Evolutionary conservation across 1,140 invertebrate genomes (phyloP).

Genomic region (Arion vulgaris): DNA sequence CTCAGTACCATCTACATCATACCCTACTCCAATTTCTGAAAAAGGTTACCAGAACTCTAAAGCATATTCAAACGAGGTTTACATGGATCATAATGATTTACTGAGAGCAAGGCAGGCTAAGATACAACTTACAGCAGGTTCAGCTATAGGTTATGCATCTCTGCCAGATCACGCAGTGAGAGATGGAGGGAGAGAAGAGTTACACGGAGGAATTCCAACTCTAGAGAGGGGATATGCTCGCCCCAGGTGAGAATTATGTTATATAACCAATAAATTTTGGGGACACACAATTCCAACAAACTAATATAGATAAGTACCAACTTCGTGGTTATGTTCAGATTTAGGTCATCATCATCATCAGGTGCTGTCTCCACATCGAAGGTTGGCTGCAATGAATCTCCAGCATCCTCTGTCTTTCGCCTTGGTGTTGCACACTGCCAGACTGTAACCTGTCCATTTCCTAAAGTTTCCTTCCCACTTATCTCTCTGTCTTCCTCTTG

Average conservation of each 20-base stretch:
- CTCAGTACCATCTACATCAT: not conserved
- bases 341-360: too few species aligned
- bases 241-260: constrained; percentile 55
- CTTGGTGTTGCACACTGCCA: too few species aligned
- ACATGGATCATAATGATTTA: constrained; percentile 66
- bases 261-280: not conserved
- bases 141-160: not conserved
- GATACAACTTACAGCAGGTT: not conserved
- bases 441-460: too few species aligned
- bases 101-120: constrained; percentile 41
- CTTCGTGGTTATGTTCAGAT: too few species aligned
- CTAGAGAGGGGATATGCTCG: constrained; percentile 42
- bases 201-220: constrained; percentile 20
- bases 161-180: not conserved
- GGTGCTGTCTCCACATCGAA: too few species aligned
- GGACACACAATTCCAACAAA: too few species aligned
- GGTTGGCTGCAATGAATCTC: too few species aligned
- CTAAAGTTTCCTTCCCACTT: too few species aligned
- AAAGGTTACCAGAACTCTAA: constrained; percentile 35
- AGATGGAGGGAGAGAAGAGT: constrained; percentile 32
- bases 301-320: too few species aligned
- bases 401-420: too few species aligned
- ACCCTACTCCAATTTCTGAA: constrained; percentile 6
- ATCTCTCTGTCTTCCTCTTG: too few species aligned
- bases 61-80: constrained; percentile 66